A percentile compares a stretch with the other conserved stretches of the same genome.
phyloP scores from a whole-genome alignment of 2,888 invertebrate species.

The Noctua fimbriata region DNA sequence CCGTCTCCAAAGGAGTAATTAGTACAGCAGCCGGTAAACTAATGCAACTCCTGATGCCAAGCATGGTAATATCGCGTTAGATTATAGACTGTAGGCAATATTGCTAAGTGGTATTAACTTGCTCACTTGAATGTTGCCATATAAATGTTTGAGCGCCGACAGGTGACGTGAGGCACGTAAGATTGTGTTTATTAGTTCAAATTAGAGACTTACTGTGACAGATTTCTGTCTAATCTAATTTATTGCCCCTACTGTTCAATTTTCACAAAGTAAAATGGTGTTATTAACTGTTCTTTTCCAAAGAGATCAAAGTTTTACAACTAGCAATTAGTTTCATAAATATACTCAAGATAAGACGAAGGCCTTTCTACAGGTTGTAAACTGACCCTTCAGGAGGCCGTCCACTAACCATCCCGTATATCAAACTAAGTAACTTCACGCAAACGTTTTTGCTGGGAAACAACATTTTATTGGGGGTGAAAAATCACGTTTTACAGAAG shows the following conservation, averaged over 20 bases:
- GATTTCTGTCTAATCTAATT: not conserved
- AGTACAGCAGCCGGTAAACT: slow-evolving; percentile 41
- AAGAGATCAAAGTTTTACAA: not conserved
- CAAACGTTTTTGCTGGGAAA: too few species aligned
- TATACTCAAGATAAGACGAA: not conserved
- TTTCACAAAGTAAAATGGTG: not conserved
- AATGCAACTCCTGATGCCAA: slow-evolving; percentile 44
- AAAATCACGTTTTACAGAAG: too few species aligned
- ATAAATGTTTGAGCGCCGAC: not conserved
- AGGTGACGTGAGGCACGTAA: not conserved
- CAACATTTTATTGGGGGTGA: too few species aligned
- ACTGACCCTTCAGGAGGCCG: too few species aligned
- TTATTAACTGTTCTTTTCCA: not conserved
- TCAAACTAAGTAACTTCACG: too few species aligned
- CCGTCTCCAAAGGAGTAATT: slow-evolving; percentile 51
- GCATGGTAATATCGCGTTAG: slow-evolving; percentile 43
- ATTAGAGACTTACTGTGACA: not conserved
- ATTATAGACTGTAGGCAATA: slow-evolving; percentile 49
- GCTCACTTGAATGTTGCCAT: slow-evolving; percentile 7
- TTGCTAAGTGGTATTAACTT: slow-evolving; percentile 40
- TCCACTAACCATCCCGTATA: too few species aligned
- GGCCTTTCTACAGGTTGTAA: not conserved
- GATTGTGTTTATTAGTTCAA: not conserved
- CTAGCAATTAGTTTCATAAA: not conserved
- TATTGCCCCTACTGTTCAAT: not conserved